These are phyloP conservation scores for Hirtodrosophila duncani DNA, from an alignment of 2,888 invertebrate species.

Conservation along the genomic window DNA sequence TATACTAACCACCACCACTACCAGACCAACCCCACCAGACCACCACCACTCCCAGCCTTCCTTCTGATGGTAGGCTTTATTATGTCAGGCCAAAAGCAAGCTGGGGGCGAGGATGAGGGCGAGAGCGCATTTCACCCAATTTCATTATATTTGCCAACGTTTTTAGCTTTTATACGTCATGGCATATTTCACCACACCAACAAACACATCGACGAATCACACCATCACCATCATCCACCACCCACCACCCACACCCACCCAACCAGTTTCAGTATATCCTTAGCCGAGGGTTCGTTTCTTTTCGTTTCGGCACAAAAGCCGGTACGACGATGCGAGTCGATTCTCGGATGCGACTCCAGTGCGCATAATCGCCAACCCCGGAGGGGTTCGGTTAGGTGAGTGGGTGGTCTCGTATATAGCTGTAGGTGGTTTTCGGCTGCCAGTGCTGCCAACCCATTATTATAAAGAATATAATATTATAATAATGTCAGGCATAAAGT, in stretches of 20 bases:
- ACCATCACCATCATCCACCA: neutral
- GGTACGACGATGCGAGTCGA: no score
- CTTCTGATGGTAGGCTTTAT: conserved; percentile 67
- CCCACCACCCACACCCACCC: no score
- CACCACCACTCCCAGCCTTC: conserved; percentile 19
- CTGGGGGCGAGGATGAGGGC: conserved; percentile 5
- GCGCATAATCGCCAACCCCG: conserved; percentile 58
- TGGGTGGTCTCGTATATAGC: conserved; percentile 14
- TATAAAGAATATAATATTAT: conserved; percentile 75
- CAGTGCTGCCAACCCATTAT: conserved; percentile 68
- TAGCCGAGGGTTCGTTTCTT: conserved; percentile 4
- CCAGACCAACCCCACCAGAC: conserved; percentile 16
- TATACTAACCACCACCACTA: conserved; percentile 53
- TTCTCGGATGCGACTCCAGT: conserved; percentile 34
- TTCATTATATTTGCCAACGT: conserved; percentile 74
- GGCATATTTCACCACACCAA: conserved; percentile 69
- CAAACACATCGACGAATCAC: neutral
- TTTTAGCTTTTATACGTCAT: conserved; percentile 75
- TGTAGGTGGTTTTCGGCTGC: conserved; percentile 49
- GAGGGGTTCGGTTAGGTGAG: conserved; percentile 29
- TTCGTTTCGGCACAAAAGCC: conserved; percentile 55
- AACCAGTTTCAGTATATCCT: conserved; percentile 9
- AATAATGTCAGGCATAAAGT: conserved; percentile 72
- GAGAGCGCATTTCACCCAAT: conserved; percentile 68
- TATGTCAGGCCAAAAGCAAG: conserved; percentile 58